Percentiles rank a stretch among this genome's conserved stretches.
These are phyloP conservation scores for Epirrhoe tristata DNA, from an alignment of 2,888 invertebrate genomes.

Conservation along the genomic window DNA sequence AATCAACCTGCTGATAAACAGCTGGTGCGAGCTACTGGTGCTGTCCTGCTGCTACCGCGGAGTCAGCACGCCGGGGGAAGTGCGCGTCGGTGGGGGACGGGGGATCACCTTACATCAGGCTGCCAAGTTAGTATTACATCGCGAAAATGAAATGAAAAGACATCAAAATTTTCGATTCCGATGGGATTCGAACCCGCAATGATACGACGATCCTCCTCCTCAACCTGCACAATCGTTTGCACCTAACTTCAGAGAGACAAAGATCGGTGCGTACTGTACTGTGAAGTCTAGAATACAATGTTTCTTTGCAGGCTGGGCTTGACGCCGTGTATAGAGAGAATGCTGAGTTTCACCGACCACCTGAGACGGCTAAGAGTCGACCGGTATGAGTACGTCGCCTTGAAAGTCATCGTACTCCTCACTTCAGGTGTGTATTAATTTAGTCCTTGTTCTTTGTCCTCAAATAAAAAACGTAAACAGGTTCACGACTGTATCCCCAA, in stretches of 20 bases:
- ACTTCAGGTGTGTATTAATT: conserved; percentile 89
- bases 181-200: no score
- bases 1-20: conserved; percentile 97
- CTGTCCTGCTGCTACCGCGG: conserved; percentile 98
- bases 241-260: no score
- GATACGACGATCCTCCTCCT: no score
- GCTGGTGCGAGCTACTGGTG: conserved; percentile 97
- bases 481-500: no score
- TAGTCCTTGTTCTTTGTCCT: no score
- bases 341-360: conserved; percentile 98
- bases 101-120: conserved; percentile 81
- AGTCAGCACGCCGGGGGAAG: conserved; percentile 95
- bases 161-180: no score
- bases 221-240: neutral
- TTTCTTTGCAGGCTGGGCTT: conserved; percentile 87
- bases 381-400: conserved; percentile 97
- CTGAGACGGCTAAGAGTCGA: conserved; percentile 95
- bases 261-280: no score
- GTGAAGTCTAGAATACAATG: no score
- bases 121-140: conserved; percentile 80
- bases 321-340: conserved; percentile 95
- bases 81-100: conserved; percentile 87
- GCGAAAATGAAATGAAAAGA: no score
- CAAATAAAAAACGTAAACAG: no score
- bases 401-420: conserved; percentile 96